Conservation (phyloP, 1,140 invertebrate species). For the Diorhabda sublineata region DNA sequence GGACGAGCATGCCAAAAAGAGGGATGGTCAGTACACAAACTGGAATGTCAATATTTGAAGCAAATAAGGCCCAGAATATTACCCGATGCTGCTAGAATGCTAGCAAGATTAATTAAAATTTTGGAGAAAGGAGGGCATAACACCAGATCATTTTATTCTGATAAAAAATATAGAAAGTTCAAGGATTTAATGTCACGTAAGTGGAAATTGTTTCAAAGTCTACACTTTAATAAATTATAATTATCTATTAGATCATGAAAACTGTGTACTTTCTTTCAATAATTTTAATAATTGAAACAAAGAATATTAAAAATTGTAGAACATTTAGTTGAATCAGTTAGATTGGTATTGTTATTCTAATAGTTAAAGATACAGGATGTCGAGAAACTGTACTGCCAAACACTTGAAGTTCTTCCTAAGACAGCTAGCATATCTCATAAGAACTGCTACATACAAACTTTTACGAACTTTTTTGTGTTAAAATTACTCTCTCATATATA, state of each 20-base stretch:
- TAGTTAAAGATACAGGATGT: too few species aligned
- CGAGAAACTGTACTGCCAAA: too few species aligned
- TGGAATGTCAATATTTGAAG: slow-evolving; percentile 70
- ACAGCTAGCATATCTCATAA: too few species aligned
- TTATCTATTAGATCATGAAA: too few species aligned
- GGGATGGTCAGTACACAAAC: slow-evolving; percentile 72
- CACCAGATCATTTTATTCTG: slow-evolving; percentile 62
- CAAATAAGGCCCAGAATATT: slow-evolving; percentile 60
- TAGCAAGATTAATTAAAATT: slow-evolving; percentile 69
- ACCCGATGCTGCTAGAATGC: slow-evolving; percentile 68
- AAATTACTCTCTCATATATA: too few species aligned
- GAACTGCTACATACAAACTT: too few species aligned
- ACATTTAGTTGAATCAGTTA: background rate
- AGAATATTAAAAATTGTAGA: background rate
- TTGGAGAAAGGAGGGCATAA: slow-evolving; percentile 61
- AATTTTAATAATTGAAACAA: too few species aligned
- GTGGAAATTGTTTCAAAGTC: slow-evolving; percentile 30
- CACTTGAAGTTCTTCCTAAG: too few species aligned
- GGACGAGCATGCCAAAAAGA: slow-evolving; percentile 67
- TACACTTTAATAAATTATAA: too few species aligned
- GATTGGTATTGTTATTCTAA: background rate
- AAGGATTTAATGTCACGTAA: slow-evolving; percentile 83
- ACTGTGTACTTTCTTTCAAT: too few species aligned
- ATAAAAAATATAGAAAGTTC: slow-evolving; percentile 67
- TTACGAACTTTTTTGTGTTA: too few species aligned